phyloP scores from a whole-genome alignment of 1,140 invertebrate genomes.

The Papilio dardanus region DNA sequence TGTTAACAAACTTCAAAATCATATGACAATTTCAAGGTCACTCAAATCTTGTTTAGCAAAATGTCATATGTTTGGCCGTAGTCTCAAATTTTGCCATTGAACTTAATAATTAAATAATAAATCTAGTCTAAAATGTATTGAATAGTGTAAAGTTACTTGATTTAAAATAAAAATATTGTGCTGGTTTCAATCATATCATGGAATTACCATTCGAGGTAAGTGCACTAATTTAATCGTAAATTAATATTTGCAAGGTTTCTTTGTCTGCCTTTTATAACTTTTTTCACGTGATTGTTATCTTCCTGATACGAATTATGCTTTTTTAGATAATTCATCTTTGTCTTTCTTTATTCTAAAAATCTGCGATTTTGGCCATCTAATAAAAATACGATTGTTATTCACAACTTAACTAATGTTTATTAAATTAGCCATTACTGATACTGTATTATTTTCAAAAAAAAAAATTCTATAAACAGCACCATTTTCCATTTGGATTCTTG shows the following conservation, averaged over 20 bases:
- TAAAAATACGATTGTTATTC: too few species aligned
- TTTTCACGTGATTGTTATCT: constrained; percentile 72
- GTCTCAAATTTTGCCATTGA: constrained; percentile 20
- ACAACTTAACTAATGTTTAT: too few species aligned
- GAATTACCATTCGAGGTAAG: constrained; percentile 72
- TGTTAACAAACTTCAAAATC: constrained; percentile 39
- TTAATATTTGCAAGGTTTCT: constrained; percentile 45
- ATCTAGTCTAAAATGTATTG: constrained; percentile 1
- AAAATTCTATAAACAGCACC: neutral
- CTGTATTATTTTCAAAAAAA: neutral
- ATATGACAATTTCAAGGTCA: constrained; percentile 20
- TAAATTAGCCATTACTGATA: neutral
- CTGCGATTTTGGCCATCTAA: neutral
- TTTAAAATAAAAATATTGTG: constrained; percentile 1
- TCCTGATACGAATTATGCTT: constrained; percentile 14
- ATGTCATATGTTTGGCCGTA: constrained; percentile 10
- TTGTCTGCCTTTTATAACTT: constrained; percentile 61
- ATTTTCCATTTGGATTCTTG: neutral
- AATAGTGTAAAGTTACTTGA: constrained; percentile 7
- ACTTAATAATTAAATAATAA: neutral
- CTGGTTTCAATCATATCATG: constrained; percentile 34
- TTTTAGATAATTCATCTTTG: constrained; percentile 33
- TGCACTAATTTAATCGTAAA: constrained; percentile 24
- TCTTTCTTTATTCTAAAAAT: constrained; percentile 30
- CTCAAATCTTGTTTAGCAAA: constrained; percentile 38